Conservation (phyloP, 2,797 vertebrate species). For the Chromis chromis region DNA sequence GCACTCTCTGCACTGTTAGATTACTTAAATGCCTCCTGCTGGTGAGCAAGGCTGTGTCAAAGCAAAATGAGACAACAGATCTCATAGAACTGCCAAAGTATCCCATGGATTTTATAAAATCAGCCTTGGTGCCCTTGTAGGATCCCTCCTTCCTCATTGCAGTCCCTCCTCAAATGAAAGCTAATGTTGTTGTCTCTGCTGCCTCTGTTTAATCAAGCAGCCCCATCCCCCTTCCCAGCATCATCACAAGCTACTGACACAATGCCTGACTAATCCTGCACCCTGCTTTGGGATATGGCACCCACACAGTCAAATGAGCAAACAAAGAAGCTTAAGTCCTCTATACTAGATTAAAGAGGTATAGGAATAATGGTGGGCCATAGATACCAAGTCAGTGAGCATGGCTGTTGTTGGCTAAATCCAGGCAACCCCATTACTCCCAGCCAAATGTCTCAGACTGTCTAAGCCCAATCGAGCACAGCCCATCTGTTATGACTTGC, state of each 20-base stretch:
- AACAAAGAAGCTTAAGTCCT: conserved; percentile 77
- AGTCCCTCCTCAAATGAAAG: conserved; percentile 41
- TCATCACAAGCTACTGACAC: conserved; percentile 70
- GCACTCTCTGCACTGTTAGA: conserved; percentile 54
- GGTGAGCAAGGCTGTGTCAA: conserved; percentile 12
- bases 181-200: conserved; percentile 53
- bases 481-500: conserved; percentile 72
- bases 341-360: conserved; percentile 72
- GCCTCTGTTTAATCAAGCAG: conserved; percentile 51
- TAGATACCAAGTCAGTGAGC: conserved; percentile 51
- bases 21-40: conserved; percentile 52
- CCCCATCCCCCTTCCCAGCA: conserved; percentile 36
- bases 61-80: conserved; percentile 55
- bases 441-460: conserved; percentile 70
- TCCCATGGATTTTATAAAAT: conserved; percentile 36
- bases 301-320: conserved; percentile 79
- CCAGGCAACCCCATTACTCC: conserved; percentile 37
- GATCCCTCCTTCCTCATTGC: conserved; percentile 25
- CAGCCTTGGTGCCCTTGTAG: conserved; percentile 2
- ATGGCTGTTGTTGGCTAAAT: conserved; percentile 21
- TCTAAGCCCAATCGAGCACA: conserved; percentile 66
- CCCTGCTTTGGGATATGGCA: conserved; percentile 66
- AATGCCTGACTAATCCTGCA: conserved; percentile 70
- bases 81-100: conserved; percentile 28
- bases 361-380: conserved; percentile 58